Conservation (phyloP, 1,140 invertebrate species). For the Pygmarrhopalites habei region DNA sequence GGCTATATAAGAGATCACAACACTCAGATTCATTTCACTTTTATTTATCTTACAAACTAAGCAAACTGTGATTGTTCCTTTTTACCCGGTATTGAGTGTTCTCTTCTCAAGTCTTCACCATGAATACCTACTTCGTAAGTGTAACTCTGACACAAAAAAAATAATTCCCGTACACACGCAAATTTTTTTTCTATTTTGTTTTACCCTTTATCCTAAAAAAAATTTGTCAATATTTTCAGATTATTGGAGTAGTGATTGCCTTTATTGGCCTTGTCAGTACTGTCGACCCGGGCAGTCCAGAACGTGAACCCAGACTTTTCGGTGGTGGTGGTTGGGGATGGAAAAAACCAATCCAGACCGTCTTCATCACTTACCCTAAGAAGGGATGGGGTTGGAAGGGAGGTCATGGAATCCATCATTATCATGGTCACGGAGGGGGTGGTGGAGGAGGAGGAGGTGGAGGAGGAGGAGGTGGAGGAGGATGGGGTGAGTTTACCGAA, state of each 20-base stretch:
- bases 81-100: background rate
- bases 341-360: slow-evolving; percentile 16
- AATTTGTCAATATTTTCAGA: slow-evolving; percentile 1
- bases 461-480: slow-evolving; percentile 13
- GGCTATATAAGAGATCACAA: slow-evolving; percentile 24
- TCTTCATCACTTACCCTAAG: slow-evolving; percentile 23
- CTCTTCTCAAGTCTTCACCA: slow-evolving; percentile 5
- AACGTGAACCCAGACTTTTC: background rate
- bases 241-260: slow-evolving; percentile 6
- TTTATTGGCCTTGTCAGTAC: background rate
- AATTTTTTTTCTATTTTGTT: too few species aligned
- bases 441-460: slow-evolving; percentile 8
- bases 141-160: background rate
- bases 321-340: slow-evolving; percentile 17
- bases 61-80: background rate
- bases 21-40: slow-evolving; percentile 27
- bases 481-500: too few species aligned
- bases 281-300: background rate
- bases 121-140: slow-evolving; percentile 27
- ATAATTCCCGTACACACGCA: background rate
- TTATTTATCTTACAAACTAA: background rate
- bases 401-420: background rate
- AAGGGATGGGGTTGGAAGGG: slow-evolving; percentile 27
- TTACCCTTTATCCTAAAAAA: too few species aligned
- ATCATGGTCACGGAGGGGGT: slow-evolving; percentile 2